A percentile compares a stretch with the other conserved stretches of the same genome.
These are phyloP conservation scores for Collichthys lucidus DNA, from an alignment of 2,113 vertebrate genomes.

Conservation along the genomic window DNA sequence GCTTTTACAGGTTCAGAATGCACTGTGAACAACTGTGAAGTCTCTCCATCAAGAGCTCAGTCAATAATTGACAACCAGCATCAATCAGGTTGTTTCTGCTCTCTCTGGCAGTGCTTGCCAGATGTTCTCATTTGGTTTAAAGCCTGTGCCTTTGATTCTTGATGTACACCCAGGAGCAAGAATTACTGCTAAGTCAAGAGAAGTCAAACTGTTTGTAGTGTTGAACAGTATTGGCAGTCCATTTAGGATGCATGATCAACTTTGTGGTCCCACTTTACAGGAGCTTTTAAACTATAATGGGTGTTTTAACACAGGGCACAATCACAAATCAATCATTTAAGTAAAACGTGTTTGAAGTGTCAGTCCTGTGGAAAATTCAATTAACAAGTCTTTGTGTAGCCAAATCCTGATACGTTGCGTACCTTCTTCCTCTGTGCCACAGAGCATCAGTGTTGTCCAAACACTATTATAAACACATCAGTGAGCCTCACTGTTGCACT, in stretches of 20 bases:
- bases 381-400: neutral
- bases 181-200: slow-evolving; percentile 51
- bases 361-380: neutral
- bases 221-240: slow-evolving; percentile 46
- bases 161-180: slow-evolving; percentile 37
- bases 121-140: slow-evolving; percentile 30
- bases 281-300: neutral
- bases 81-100: slow-evolving; percentile 43
- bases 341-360: neutral
- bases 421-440: neutral
- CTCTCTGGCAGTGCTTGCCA: slow-evolving; percentile 8
- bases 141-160: slow-evolving; percentile 46
- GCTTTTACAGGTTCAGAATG: slow-evolving; percentile 3
- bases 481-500: too few species aligned
- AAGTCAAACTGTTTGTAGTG: slow-evolving; percentile 53
- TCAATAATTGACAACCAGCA: slow-evolving; percentile 34
- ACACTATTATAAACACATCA: too few species aligned
- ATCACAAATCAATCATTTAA: neutral
- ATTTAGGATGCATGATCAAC: slow-evolving; percentile 45
- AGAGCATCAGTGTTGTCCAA: neutral
- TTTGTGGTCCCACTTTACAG: slow-evolving; percentile 9
- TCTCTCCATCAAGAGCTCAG: slow-evolving; percentile 23
- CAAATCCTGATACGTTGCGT: neutral
- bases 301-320: neutral
- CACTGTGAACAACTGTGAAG: slow-evolving; percentile 38